A percentile compares a stretch with the other conserved stretches of the same genome.
Evolutionary conservation across 1,140 invertebrate species (phyloP).

Genomic region (fruit fly (Drosophila melanogaster)): DNA sequence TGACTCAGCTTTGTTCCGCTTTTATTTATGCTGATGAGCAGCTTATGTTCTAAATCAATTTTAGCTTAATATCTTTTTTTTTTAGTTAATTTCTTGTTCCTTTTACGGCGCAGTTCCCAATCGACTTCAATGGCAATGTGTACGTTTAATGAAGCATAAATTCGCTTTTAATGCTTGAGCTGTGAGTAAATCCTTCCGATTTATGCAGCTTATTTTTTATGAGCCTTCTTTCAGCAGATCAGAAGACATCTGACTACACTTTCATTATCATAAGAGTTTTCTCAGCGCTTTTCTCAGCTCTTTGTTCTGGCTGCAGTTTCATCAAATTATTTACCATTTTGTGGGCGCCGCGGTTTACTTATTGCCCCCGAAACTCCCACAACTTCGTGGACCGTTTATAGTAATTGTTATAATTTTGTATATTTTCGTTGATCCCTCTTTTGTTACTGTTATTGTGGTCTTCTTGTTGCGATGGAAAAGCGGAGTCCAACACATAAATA

Average conservation of each 20-base stretch:
- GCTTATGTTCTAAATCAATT: not conserved
- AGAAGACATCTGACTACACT: constrained; percentile 9
- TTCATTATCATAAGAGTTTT: constrained; percentile 34
- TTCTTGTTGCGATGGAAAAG: constrained; percentile 21
- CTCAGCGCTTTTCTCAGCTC: constrained; percentile 25
- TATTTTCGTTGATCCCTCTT: constrained; percentile 53
- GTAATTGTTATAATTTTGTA: constrained; percentile 79
- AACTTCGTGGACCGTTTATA: constrained; percentile 56
- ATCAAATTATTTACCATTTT: constrained; percentile 48
- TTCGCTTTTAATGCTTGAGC: not conserved
- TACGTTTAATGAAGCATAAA: not conserved
- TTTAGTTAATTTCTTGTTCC: not conserved
- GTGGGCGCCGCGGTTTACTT: constrained; percentile 24
- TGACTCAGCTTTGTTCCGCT: not conserved
- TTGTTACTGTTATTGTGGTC: constrained; percentile 37
- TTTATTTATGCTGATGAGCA: not conserved
- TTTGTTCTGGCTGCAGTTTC: constrained; percentile 38
- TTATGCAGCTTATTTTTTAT: not conserved
- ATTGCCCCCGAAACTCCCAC: constrained; percentile 7
- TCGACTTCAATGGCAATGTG: not conserved
- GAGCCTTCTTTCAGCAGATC: not conserved
- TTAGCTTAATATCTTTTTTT: not conserved
- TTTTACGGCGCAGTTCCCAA: not conserved
- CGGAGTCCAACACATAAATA: constrained; percentile 68
- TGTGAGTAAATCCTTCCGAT: not conserved